Evolutionary conservation across 2,113 vertebrate species (phyloP), one percentile per base, ranked within the genome.

Genomic region (Bubo scandiacus): DNA sequence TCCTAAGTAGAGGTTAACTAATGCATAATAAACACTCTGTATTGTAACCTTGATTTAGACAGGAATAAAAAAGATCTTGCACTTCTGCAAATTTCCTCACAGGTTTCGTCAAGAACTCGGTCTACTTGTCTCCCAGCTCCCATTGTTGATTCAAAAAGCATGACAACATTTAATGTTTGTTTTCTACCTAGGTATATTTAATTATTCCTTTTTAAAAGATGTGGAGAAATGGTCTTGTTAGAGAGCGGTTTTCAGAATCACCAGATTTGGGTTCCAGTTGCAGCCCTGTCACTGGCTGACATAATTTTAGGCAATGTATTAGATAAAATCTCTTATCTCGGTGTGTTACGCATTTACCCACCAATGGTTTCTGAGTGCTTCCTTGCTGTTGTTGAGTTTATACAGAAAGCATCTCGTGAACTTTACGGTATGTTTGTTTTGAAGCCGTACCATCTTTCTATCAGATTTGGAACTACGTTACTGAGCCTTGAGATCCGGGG

Each of bases 331-430:
- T 66, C 52, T 77, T 62, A 4, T 80, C 89, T 71, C 9, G 0
- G 5, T 19, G n/a, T 22, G 36, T 86, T 61, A 3, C 7, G 9
- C 29, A 1, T 34, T 61, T 57, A 20, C 16, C 80, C 91, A 12
- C 14, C 38, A 0, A 0, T 45, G 65, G 42, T 14, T 52, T n/a
- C 49, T 2, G 15, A 43, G 79, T 7, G 26, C 47, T 63, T 43
- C 80, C 88, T 43, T 22, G 27, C 70, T 70, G 62, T 1, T 7
- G 5, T 2, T 22, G 58, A 18, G 18, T 55, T 55, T 12, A 0
- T 11, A 15, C 54, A 36, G 22, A 66, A 47, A 63, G 25, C 85
- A 68, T 81, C 73, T 61, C n/a, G 0, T 58, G 83, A 40, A 1
- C n/a, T 81, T 49, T 63, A 15, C 15, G 34, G 40, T 8, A 2